phyloP scores from a whole-genome alignment of 1,140 invertebrate species.

The Bombus confusus region DNA sequence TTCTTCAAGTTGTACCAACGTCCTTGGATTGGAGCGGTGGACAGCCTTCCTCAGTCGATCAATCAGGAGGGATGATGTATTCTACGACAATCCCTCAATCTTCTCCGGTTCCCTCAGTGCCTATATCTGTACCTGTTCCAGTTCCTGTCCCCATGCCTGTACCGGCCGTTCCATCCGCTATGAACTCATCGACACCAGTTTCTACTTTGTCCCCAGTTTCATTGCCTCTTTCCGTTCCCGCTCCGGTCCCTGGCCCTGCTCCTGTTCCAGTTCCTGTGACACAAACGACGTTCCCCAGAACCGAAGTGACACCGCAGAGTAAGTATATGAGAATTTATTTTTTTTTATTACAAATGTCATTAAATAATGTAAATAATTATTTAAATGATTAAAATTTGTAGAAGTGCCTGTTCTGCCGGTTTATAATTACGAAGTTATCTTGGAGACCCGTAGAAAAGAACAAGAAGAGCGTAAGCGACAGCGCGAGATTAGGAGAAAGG shows the following conservation, averaged over 20 bases:
- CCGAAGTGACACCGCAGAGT: slow-evolving; percentile 57
- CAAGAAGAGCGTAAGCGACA: slow-evolving; percentile 78
- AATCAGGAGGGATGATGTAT: slow-evolving; percentile 47
- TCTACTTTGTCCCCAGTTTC: slow-evolving; percentile 48
- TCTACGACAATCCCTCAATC: slow-evolving; percentile 51
- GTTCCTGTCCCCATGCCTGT: slow-evolving; percentile 69
- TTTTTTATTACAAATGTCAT: not conserved
- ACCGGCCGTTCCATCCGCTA: slow-evolving; percentile 29
- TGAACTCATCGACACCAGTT: slow-evolving; percentile 44
- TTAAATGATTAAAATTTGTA: slow-evolving; percentile 24
- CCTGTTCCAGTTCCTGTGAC: slow-evolving; percentile 56
- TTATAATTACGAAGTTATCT: slow-evolving; percentile 80
- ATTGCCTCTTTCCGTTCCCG: slow-evolving; percentile 62
- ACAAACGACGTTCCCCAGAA: slow-evolving; percentile 41
- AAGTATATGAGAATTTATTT: slow-evolving; percentile 8
- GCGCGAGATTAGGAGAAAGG: slow-evolving; percentile 74
- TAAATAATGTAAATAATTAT: not conserved
- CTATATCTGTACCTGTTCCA: slow-evolving; percentile 70
- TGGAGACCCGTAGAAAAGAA: slow-evolving; percentile 76
- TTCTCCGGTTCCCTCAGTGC: slow-evolving; percentile 51
- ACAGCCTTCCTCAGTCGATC: slow-evolving; percentile 45
- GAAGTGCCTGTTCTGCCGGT: slow-evolving; percentile 73
- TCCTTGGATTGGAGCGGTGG: slow-evolving; percentile 74
- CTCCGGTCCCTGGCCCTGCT: not conserved
- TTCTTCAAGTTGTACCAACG: slow-evolving; percentile 83